Percentiles rank a stretch among this genome's conserved stretches.
phyloP scores from a whole-genome alignment of 92 coral and sea anemone species.

The Bergia puertoricense region DNA sequence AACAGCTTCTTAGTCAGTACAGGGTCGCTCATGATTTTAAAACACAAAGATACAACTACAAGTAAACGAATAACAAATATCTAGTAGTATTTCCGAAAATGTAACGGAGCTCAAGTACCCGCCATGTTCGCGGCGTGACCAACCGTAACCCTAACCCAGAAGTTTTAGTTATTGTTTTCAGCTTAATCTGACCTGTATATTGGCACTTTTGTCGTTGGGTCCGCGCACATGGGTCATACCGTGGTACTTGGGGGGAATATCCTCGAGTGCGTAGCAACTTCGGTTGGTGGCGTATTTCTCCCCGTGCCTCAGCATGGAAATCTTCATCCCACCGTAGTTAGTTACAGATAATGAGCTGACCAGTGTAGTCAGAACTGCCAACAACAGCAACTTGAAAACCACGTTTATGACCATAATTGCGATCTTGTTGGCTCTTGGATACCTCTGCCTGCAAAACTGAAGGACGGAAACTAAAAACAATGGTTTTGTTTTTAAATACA shows the following conservation, averaged over 20 bases:
- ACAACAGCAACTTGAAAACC: neutral
- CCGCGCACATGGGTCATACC: constrained; percentile 98
- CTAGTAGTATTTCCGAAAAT: too few relatives aligned
- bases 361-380: neutral
- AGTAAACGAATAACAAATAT: too few relatives aligned
- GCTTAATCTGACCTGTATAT: constrained; percentile 17
- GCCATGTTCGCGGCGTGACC: too few relatives aligned
- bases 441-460: neutral
- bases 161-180: too few relatives aligned
- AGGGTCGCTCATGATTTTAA: too few relatives aligned
- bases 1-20: too few relatives aligned
- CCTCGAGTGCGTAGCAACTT: constrained; percentile 74
- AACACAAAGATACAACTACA: too few relatives aligned
- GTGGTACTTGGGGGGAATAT: constrained; percentile 83
- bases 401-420: neutral
- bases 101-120: too few relatives aligned
- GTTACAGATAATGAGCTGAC: constrained; percentile 61
- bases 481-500: too few relatives aligned
- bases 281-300: constrained; percentile 90
- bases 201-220: constrained; percentile 73
- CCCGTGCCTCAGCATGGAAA: constrained; percentile 88
- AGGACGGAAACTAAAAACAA: too few relatives aligned
- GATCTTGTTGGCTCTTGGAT: neutral
- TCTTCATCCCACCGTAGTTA: constrained; percentile 66
- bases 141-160: too few relatives aligned